Evolutionary conservation across 64 coral and sea anemone genomes (phyloP).

Genomic region (Porites australiensis): DNA sequence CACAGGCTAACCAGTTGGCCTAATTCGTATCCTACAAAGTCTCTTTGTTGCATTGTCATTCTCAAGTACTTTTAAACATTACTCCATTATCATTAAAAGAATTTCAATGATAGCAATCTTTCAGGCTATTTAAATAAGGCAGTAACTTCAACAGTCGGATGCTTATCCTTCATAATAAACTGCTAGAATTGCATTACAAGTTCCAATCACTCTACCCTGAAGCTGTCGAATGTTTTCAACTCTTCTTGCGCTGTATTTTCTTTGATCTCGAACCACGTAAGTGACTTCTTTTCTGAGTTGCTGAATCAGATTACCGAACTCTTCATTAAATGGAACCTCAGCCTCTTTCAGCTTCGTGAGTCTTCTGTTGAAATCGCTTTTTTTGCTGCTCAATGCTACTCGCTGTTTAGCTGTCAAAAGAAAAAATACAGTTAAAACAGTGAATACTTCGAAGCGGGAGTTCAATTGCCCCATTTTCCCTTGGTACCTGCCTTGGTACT

Average conservation of each 20-base stretch:
- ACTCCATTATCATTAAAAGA: too few species aligned
- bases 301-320: slow-evolving; percentile 37
- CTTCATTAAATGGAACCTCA: slow-evolving; percentile 58
- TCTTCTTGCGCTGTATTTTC: slow-evolving; percentile 77
- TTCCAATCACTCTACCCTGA: slow-evolving; percentile 74
- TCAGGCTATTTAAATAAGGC: too few species aligned
- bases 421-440: background rate
- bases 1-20: too few species aligned
- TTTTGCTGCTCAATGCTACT: slow-evolving; percentile 47
- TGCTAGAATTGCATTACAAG: slow-evolving; percentile 61
- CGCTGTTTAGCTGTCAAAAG: slow-evolving; percentile 58
- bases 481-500: too few species aligned
- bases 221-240: slow-evolving; percentile 73
- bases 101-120: too few species aligned
- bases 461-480: too few species aligned
- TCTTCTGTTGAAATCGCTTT: slow-evolving; percentile 44
- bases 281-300: slow-evolving; percentile 66
- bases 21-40: too few species aligned
- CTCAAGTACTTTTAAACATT: too few species aligned
- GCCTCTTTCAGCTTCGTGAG: slow-evolving; percentile 44
- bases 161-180: slow-evolving; percentile 79
- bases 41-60: too few species aligned
- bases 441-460: background rate
- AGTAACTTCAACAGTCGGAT: background rate
- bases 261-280: slow-evolving; percentile 67